A percentile compares a stretch with the other conserved stretches of the same genome.
Evolutionary conservation across 2,797 vertebrate genomes (phyloP).

Genomic region (Erethizon dorsatum): DNA sequence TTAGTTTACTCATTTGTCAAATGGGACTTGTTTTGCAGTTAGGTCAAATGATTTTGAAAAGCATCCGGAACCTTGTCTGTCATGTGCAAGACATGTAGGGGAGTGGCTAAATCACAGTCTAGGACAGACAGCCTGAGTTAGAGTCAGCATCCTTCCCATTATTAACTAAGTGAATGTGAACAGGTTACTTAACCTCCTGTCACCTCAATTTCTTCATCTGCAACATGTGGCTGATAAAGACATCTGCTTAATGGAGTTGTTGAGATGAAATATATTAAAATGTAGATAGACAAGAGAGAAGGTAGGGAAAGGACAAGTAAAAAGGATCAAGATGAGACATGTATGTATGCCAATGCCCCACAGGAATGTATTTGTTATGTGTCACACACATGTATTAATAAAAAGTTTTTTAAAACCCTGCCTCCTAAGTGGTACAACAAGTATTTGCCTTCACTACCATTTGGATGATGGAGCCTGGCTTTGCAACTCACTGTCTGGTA

Average conservation of each 20-base stretch:
- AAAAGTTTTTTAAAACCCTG: not conserved
- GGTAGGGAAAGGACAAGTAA: not conserved
- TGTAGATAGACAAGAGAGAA: not conserved
- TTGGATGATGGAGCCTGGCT: not conserved
- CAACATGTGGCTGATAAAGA: not conserved
- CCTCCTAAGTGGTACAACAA: not conserved
- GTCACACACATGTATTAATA: not conserved
- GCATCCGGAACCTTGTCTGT: not conserved
- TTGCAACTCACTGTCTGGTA: not conserved
- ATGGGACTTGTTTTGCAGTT: not conserved
- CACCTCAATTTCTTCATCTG: slow-evolving; percentile 31
- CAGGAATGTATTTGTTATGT: not conserved
- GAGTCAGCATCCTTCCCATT: not conserved
- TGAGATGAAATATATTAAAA: not conserved
- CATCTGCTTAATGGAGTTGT: not conserved
- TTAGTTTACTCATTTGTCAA: slow-evolving; percentile 59
- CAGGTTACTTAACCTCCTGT: not conserved
- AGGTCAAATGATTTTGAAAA: slow-evolving; percentile 31
- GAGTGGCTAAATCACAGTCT: not conserved
- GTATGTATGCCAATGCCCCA: not conserved
- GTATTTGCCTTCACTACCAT: not conserved
- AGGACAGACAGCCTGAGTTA: not conserved
- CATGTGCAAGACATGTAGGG: not conserved
- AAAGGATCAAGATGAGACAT: not conserved
- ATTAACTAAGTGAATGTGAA: not conserved